phyloP scores from a whole-genome alignment of 2,113 vertebrate genomes.

The Zosterops japonicus region DNA sequence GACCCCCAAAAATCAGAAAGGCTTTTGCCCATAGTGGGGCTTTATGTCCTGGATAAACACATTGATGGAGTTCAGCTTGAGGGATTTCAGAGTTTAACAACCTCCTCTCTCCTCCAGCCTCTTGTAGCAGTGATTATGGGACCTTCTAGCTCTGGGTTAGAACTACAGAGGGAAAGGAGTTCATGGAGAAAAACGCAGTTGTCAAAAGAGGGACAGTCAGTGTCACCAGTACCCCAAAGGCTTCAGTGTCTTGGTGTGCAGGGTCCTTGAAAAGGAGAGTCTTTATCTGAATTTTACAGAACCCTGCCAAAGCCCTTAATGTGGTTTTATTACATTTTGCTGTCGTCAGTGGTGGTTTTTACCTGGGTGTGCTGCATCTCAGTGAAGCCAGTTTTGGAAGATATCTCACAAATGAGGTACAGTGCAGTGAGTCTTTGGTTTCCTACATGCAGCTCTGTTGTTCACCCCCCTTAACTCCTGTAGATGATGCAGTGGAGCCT shows the following conservation, averaged over 20 bases:
- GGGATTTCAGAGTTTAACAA: neutral
- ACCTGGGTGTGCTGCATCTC: neutral
- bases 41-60: neutral
- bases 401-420: conserved; percentile 12
- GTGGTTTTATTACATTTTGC: neutral
- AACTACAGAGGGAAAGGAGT: neutral
- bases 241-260: neutral
- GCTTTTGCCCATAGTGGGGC: neutral
- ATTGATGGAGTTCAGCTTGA: neutral
- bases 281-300: neutral
- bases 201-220: neutral
- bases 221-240: neutral
- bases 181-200: neutral
- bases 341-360: neutral
- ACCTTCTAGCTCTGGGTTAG: neutral
- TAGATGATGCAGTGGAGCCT: neutral
- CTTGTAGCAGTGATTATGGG: neutral
- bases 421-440: neutral
- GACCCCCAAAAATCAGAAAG: neutral
- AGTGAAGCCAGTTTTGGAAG: neutral
- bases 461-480: neutral
- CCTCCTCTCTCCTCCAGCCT: neutral
- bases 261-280: neutral
- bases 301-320: neutral
- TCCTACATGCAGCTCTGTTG: neutral